Conservation (phyloP, 1,140 invertebrate genomes). For the Melanaphis sacchari region DNA sequence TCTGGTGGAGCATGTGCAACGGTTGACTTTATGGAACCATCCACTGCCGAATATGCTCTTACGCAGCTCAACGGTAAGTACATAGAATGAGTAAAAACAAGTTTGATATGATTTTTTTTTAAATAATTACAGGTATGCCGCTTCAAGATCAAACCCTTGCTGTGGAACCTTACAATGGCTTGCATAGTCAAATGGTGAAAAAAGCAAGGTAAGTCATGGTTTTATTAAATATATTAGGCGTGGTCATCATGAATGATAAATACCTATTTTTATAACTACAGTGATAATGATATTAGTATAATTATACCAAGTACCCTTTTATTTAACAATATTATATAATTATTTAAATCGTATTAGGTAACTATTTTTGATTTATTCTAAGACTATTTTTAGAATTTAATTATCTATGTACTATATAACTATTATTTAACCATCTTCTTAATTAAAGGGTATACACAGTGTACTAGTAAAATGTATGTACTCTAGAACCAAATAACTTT, state of each 20-base stretch:
- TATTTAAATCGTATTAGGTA: not conserved
- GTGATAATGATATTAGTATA: not conserved
- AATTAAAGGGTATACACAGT: not conserved
- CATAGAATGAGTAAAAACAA: not conserved
- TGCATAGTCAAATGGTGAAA: conserved; percentile 55
- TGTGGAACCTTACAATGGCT: conserved; percentile 43
- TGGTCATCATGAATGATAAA: not conserved
- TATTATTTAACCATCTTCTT: not conserved
- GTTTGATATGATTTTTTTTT: not conserved
- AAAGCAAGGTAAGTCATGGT: conserved; percentile 37
- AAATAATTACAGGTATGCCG: conserved; percentile 24
- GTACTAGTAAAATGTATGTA: not conserved
- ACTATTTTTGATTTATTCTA: not conserved
- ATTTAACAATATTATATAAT: not conserved
- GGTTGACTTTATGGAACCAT: conserved; percentile 49
- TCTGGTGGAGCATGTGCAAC: conserved; percentile 51
- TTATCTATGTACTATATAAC: not conserved
- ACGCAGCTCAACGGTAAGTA: conserved; percentile 41
- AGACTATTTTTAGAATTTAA: not conserved
- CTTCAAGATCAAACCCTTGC: conserved; percentile 34
- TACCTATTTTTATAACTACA: not conserved
- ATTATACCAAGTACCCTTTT: not conserved
- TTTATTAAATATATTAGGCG: not conserved
- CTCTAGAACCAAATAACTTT: not conserved
- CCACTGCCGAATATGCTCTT: conserved; percentile 42